Evolutionary conservation across 2,888 invertebrate genomes (phyloP).

Genomic region (Acanthopleura granulata): DNA sequence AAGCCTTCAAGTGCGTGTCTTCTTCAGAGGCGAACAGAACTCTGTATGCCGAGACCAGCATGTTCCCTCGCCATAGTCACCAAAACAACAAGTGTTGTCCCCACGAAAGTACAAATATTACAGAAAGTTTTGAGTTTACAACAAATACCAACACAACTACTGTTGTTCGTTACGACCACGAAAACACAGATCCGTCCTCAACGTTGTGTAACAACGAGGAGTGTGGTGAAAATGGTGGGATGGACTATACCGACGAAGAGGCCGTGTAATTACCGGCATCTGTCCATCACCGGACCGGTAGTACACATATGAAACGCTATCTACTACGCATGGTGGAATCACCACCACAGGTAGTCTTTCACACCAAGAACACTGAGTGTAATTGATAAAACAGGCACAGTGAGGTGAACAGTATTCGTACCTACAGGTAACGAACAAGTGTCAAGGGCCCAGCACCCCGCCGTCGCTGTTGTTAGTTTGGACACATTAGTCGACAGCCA

Average conservation of each 20-base stretch:
- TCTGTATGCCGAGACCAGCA: slow-evolving; percentile 50
- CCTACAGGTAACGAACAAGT: too few species aligned
- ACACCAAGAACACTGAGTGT: too few species aligned
- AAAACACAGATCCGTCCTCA: slow-evolving; percentile 13
- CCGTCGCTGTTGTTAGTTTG: too few species aligned
- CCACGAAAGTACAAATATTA: background rate
- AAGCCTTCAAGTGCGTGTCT: slow-evolving; percentile 63
- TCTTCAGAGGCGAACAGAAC: slow-evolving; percentile 48
- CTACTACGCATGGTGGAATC: too few species aligned
- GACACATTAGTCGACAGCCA: too few species aligned
- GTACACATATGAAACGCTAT: too few species aligned
- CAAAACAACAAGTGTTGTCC: slow-evolving; percentile 22
- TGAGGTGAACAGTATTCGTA: too few species aligned
- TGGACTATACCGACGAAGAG: slow-evolving; percentile 10
- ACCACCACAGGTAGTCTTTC: too few species aligned
- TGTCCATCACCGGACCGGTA: too few species aligned
- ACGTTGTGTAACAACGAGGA: slow-evolving; percentile 15
- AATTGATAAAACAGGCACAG: too few species aligned
- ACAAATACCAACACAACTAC: background rate
- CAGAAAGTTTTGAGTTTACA: slow-evolving; percentile 10
- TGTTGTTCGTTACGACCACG: slow-evolving; percentile 9
- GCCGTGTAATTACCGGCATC: background rate
- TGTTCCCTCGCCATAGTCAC: slow-evolving; percentile 47
- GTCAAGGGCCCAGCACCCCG: too few species aligned
- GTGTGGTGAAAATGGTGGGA: background rate